A percentile compares a stretch with the other conserved stretches of the same genome.
phyloP scores from a whole-genome alignment of 2,888 invertebrate species.

The Drosophila birchii region DNA sequence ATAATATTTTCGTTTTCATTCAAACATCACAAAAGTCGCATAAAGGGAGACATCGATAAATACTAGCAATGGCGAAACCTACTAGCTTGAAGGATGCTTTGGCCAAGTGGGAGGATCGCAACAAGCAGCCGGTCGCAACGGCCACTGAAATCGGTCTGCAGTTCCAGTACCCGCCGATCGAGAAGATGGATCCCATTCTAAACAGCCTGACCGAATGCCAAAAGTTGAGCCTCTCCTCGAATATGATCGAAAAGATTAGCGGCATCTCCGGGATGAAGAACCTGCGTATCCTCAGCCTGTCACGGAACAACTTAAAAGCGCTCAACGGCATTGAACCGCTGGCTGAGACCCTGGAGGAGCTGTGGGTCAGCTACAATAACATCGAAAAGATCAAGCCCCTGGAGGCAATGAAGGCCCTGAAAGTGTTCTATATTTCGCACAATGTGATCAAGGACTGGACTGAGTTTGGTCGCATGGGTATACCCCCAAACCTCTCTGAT shows the following conservation, averaged over 20 bases:
- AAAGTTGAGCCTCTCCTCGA: slow-evolving; percentile 95
- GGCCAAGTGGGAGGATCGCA: slow-evolving; percentile 93
- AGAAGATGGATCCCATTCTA: slow-evolving; percentile 96
- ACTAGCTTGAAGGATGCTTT: slow-evolving; percentile 94
- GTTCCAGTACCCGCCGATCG: slow-evolving; percentile 96
- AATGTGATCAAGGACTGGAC: slow-evolving; percentile 95
- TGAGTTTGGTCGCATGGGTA: slow-evolving; percentile 93
- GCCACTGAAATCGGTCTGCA: slow-evolving; percentile 92
- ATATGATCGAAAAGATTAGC: slow-evolving; percentile 96
- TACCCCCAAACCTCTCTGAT: slow-evolving; percentile 90
- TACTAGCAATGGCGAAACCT: slow-evolving; percentile 86
- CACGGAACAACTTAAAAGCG: slow-evolving; percentile 95
- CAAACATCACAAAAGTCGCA: not conserved
- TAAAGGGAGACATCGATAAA: not conserved
- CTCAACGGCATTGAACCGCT: slow-evolving; percentile 95
- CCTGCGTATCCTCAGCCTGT: slow-evolving; percentile 92
- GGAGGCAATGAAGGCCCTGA: slow-evolving; percentile 91
- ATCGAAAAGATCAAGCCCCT: slow-evolving; percentile 97
- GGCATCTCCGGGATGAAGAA: slow-evolving; percentile 93
- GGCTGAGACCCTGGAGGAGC: slow-evolving; percentile 94
- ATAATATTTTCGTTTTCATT: not conserved
- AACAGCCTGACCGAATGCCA: slow-evolving; percentile 91
- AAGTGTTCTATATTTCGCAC: slow-evolving; percentile 93
- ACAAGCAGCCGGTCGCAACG: slow-evolving; percentile 88
- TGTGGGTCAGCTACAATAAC: slow-evolving; percentile 97